phyloP scores from a whole-genome alignment of 1,140 invertebrate genomes.

The Trichomalopsis sarcophagae region DNA sequence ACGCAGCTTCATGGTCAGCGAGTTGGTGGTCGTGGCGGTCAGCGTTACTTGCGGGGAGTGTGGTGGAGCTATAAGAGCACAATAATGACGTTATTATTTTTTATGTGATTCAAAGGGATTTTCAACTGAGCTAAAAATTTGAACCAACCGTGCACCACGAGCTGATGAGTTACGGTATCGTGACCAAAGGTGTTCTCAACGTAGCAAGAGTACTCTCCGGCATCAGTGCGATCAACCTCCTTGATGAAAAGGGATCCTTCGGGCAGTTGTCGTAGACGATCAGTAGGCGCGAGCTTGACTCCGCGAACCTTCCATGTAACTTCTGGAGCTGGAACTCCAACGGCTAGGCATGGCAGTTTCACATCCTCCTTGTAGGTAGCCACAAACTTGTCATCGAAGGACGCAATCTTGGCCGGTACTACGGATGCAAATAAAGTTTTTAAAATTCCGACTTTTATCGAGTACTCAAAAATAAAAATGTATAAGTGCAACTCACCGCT shows the following conservation, averaged over 20 bases:
- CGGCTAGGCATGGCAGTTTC: conserved; percentile 91
- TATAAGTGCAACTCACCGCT: conserved; percentile 77
- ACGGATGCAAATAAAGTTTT: conserved; percentile 55
- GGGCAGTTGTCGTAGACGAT: conserved; percentile 87
- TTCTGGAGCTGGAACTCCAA: conserved; percentile 90
- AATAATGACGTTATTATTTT: background rate
- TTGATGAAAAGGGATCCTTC: conserved; percentile 94
- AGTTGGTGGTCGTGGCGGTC: conserved; percentile 89
- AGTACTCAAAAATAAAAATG: background rate
- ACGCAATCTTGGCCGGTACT: conserved; percentile 95
- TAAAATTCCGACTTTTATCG: background rate
- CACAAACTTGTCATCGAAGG: conserved; percentile 92
- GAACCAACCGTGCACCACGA: conserved; percentile 86
- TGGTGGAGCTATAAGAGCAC: conserved; percentile 80
- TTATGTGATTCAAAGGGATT: background rate
- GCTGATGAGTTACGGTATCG: conserved; percentile 91
- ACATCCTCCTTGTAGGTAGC: conserved; percentile 94
- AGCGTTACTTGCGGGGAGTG: conserved; percentile 88
- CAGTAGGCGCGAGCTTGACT: conserved; percentile 80
- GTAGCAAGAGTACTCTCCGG: conserved; percentile 92
- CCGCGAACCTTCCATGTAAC: conserved; percentile 91
- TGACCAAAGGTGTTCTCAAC: conserved; percentile 95
- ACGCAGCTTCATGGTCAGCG: conserved; percentile 86
- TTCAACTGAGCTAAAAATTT: background rate
- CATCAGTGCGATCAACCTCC: conserved; percentile 90